Evolutionary conservation across 2,888 invertebrate genomes (phyloP).

Genomic region (Gryllus longicercus): DNA sequence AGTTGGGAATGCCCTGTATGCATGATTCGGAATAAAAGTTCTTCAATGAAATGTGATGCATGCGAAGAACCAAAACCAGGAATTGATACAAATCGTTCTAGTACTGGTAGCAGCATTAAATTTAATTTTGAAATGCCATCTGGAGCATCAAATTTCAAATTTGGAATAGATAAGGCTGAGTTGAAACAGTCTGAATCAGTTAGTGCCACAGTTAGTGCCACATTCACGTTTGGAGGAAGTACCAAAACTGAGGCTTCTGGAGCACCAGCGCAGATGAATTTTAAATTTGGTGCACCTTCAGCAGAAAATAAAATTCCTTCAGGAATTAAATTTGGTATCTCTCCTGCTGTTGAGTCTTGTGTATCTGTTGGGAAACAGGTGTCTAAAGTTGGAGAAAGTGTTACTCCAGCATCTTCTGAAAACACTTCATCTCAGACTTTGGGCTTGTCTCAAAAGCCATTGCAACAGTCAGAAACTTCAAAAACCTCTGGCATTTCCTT

Average conservation of each 20-base stretch:
- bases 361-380: not conserved
- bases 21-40: constrained; percentile 54
- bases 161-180: constrained; percentile 51
- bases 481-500: not conserved
- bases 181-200: constrained; percentile 36
- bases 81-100: constrained; percentile 22
- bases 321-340: constrained; percentile 29
- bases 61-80: constrained; percentile 53
- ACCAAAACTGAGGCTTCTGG: constrained; percentile 44
- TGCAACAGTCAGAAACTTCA: not conserved
- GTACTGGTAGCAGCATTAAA: constrained; percentile 21
- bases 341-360: not conserved
- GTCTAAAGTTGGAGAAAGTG: not conserved
- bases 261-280: not conserved
- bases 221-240: constrained; percentile 42
- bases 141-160: constrained; percentile 47
- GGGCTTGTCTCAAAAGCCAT: not conserved
- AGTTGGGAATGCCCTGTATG: constrained; percentile 60
- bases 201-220: constrained; percentile 32
- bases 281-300: not conserved
- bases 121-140: constrained; percentile 31
- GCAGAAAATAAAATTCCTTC: not conserved
- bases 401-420: not conserved
- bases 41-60: constrained; percentile 51
- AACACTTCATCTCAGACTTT: not conserved